A percentile compares a stretch with the other conserved stretches of the same genome.
These are phyloP conservation scores for Liolophura sinensis DNA, from an alignment of 1,140 invertebrate genomes.

Conservation along the genomic window DNA sequence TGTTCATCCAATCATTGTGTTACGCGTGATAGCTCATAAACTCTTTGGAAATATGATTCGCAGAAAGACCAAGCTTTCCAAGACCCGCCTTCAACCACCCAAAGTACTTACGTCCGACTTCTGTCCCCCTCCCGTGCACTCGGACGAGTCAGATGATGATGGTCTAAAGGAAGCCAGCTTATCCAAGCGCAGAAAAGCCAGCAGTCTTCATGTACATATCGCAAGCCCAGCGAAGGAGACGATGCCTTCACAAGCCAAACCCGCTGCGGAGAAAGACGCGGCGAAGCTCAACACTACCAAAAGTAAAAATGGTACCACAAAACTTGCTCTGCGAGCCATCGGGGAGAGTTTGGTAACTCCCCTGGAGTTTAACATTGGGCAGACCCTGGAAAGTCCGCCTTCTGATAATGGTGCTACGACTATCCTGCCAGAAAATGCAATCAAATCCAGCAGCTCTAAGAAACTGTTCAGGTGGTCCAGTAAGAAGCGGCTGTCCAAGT, in stretches of 20 bases:
- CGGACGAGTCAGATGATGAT: no score
- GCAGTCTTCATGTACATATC: neutral
- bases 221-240: slow-evolving; percentile 1
- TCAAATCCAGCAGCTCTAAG: slow-evolving; percentile 24
- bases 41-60: slow-evolving; percentile 60
- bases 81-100: slow-evolving; percentile 46
- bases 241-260: neutral
- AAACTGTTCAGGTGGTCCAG: slow-evolving; percentile 46
- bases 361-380: slow-evolving; percentile 41
- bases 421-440: slow-evolving; percentile 14
- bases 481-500: slow-evolving; percentile 48
- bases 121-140: slow-evolving; percentile 31
- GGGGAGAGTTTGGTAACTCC: slow-evolving; percentile 54
- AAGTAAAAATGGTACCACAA: slow-evolving; percentile 47
- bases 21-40: slow-evolving; percentile 67
- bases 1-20: slow-evolving; percentile 66
- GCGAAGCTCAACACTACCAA: slow-evolving; percentile 17
- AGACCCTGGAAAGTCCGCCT: slow-evolving; percentile 9
- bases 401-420: neutral
- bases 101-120: slow-evolving; percentile 38
- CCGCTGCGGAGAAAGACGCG: slow-evolving; percentile 14
- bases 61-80: slow-evolving; percentile 35
- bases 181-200: no score
- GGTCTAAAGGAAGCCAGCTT: no score
- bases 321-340: slow-evolving; percentile 46